phyloP scores from a whole-genome alignment of 37 sponge, comb jelly and placozoan species.

The Tethya wilhelma region DNA sequence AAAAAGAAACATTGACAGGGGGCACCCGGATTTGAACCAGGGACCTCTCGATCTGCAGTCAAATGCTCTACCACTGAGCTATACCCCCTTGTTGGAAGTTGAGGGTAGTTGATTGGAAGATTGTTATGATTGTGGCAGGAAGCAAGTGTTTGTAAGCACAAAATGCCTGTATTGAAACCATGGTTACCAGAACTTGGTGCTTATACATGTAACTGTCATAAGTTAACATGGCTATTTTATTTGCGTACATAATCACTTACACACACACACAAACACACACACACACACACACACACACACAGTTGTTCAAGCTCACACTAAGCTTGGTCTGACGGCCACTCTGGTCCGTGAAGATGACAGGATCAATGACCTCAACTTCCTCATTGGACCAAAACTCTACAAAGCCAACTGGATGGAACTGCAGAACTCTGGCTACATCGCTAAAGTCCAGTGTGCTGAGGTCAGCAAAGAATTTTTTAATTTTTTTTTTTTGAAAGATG shows the following conservation, averaged over 20 bases:
- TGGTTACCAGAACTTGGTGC: too few relatives aligned
- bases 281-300: not conserved
- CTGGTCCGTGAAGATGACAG: conserved; percentile 97
- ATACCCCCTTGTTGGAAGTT: too few relatives aligned
- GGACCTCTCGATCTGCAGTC: conserved; percentile 99
- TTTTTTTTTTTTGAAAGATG: not conserved
- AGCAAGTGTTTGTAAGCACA: too few relatives aligned
- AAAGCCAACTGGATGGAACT: conserved; percentile 99
- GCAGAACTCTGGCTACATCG: conserved; percentile 92
- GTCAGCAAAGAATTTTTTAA: conserved; percentile 27
- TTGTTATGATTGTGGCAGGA: too few relatives aligned
- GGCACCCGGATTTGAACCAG: conserved; percentile 96
- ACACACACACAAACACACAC: too few relatives aligned
- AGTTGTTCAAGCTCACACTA: conserved; percentile 97
- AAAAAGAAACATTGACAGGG: conserved; percentile 73
- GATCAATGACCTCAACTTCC: conserved; percentile 97
- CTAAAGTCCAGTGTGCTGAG: conserved; percentile 98
- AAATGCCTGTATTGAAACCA: too few relatives aligned
- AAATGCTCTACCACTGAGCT: conserved; percentile 99
- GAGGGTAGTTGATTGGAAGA: too few relatives aligned
- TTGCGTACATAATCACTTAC: too few relatives aligned
- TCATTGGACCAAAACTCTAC: conserved; percentile 98
- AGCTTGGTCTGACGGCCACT: conserved; percentile 98
- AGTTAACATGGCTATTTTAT: too few relatives aligned
- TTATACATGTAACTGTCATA: too few relatives aligned